Evolutionary conservation across 1,140 invertebrate species (phyloP).

Genomic region (Spodoptera litura): DNA sequence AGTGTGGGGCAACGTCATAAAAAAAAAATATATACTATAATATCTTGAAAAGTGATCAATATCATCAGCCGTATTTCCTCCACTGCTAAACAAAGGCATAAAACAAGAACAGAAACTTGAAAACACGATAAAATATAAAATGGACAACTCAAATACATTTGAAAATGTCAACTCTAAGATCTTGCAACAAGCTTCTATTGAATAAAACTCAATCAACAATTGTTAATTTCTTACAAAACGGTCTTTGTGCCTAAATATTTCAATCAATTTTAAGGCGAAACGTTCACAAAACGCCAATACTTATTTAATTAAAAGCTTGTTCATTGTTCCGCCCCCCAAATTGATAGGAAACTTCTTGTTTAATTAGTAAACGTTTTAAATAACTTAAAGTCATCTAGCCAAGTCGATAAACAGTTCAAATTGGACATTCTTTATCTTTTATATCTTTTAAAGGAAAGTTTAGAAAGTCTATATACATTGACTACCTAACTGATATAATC

Average conservation of each 20-base stretch:
- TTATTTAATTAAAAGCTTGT: constrained; percentile 73
- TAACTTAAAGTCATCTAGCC: constrained; percentile 54
- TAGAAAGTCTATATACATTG: background rate
- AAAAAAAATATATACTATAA: too few species aligned
- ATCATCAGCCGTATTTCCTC: too few species aligned
- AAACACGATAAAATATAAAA: too few species aligned
- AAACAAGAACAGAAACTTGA: too few species aligned
- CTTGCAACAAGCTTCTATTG: background rate
- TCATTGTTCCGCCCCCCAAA: constrained; percentile 51
- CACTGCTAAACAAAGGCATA: too few species aligned
- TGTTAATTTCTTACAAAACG: constrained; percentile 9
- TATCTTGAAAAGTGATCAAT: too few species aligned
- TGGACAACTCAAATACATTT: too few species aligned
- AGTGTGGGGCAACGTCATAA: too few species aligned
- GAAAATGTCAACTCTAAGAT: too few species aligned
- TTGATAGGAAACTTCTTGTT: constrained; percentile 59
- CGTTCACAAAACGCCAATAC: constrained; percentile 64
- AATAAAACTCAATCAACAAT: background rate
- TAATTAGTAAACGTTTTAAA: constrained; percentile 55
- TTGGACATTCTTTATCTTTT: constrained; percentile 37
- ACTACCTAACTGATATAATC: too few species aligned
- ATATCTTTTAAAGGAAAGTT: constrained; percentile 11
- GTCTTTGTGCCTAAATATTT: constrained; percentile 48
- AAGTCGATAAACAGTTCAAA: constrained; percentile 26
- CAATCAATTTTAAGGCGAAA: constrained; percentile 56